A percentile compares a stretch with the other conserved stretches of the same genome.
Conservation (phyloP, 2,113 vertebrate genomes). For the Odontophorus gujanensis region DNA sequence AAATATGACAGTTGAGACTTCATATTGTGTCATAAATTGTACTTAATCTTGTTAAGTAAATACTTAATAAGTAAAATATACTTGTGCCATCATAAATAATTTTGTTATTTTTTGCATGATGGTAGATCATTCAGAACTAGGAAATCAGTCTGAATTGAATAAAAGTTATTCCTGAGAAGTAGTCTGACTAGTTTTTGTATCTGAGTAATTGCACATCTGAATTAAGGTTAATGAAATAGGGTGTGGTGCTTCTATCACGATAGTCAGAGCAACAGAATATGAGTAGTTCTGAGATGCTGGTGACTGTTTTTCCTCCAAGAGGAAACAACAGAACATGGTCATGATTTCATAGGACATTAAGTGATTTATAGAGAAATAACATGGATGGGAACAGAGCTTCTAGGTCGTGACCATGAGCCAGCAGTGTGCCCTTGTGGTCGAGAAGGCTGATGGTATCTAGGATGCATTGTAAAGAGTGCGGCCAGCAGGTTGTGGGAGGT, state of each 20-base stretch:
- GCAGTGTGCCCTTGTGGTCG: background rate
- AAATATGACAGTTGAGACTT: background rate
- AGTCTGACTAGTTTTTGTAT: background rate
- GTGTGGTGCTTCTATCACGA: background rate
- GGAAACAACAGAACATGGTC: background rate
- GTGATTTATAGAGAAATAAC: background rate
- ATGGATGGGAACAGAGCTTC: background rate
- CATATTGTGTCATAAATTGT: accelerated
- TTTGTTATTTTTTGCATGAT: background rate
- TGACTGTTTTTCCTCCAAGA: background rate
- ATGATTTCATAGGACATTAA: background rate
- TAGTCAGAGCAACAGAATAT: background rate
- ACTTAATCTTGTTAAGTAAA: background rate
- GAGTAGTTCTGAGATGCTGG: background rate
- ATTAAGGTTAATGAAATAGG: background rate
- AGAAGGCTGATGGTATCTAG: background rate
- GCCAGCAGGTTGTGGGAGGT: no score
- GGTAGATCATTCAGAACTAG: background rate
- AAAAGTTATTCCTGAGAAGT: background rate
- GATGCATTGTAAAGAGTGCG: no score
- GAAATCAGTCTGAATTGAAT: background rate
- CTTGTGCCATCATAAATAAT: background rate
- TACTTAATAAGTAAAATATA: background rate
- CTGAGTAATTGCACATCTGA: background rate
- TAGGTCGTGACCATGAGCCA: background rate